These are phyloP conservation scores for Antigone vipio DNA, from an alignment of 2,113 vertebrate genomes.

Conservation along the genomic window DNA sequence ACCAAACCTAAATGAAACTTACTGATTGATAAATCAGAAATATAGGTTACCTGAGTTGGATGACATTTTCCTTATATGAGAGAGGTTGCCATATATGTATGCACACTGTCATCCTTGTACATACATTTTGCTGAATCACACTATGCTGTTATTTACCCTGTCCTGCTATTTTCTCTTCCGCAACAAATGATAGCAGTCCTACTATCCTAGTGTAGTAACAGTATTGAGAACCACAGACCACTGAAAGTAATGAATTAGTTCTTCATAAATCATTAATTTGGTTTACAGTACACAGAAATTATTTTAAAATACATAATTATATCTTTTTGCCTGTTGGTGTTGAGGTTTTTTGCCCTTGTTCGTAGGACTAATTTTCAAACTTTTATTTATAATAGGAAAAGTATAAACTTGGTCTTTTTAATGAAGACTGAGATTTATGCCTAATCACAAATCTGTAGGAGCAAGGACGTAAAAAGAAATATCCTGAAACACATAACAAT, in stretches of 20 bases:
- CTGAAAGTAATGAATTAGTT: not conserved
- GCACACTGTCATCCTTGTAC: not conserved
- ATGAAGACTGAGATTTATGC: not conserved
- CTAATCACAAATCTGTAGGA: not conserved
- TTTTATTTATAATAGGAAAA: not conserved
- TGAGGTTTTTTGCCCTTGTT: not conserved
- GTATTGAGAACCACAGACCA: not conserved
- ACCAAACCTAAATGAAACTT: not conserved
- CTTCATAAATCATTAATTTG: not conserved
- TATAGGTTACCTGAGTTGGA: not conserved
- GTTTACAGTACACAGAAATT: not conserved
- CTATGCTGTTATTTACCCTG: not conserved
- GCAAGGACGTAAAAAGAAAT: not conserved
- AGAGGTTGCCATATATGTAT: not conserved
- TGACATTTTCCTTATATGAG: not conserved
- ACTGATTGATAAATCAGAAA: not conserved
- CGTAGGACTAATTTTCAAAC: not conserved
- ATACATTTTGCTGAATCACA: not conserved
- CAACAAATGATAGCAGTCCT: not conserved
- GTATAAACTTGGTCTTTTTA: not conserved
- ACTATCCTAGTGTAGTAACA: not conserved
- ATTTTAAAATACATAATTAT: not conserved
- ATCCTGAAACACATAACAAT: accelerated
- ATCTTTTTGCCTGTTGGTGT: not conserved
- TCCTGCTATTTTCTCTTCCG: not conserved